phyloP scores from a whole-genome alignment of 2,888 invertebrate species.

The Rhagophthalmus giganteus region DNA sequence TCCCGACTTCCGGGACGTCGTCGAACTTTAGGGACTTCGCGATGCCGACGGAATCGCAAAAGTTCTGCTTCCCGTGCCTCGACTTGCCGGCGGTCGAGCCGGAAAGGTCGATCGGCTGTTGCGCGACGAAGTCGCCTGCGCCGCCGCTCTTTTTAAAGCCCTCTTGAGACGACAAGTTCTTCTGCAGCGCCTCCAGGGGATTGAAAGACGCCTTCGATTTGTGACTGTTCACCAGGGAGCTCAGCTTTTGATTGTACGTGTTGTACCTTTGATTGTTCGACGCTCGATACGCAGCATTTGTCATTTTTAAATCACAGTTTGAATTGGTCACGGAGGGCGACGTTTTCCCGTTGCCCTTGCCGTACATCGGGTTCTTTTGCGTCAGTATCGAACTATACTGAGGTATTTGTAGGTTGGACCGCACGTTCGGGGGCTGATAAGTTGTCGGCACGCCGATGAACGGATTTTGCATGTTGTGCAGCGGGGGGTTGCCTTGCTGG shows the following conservation, averaged over 20 bases:
- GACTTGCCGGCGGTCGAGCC: conserved; percentile 48
- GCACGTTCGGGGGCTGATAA: conserved; percentile 38
- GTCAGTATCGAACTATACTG: conserved; percentile 43
- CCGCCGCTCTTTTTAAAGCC: conserved; percentile 7
- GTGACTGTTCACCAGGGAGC: conserved; percentile 16
- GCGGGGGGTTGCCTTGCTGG: conserved; percentile 35
- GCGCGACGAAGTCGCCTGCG: conserved; percentile 29
- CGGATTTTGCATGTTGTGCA: conserved; percentile 25
- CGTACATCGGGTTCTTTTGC: conserved; percentile 60
- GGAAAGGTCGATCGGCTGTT: conserved; percentile 55
- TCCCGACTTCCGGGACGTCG: conserved; percentile 66
- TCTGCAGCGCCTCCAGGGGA: conserved; percentile 1
- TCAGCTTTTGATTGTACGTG: conserved; percentile 1
- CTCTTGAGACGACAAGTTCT: conserved; percentile 5
- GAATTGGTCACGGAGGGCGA: too few species aligned
- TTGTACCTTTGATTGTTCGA: conserved; percentile 26
- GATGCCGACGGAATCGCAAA: conserved; percentile 52
- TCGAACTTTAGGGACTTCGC: conserved; percentile 54
- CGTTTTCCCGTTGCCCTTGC: conserved; percentile 43
- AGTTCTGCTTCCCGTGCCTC: conserved; percentile 57
- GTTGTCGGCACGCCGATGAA: conserved; percentile 42
- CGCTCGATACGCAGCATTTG: background rate
- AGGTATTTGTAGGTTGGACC: conserved; percentile 44
- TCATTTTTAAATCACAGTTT: conserved; percentile 13
- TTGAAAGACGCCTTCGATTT: conserved; percentile 21